Base-by-base conservation (phyloP, 2,888 invertebrate genomes). In the Cryptus armator region DNA sequence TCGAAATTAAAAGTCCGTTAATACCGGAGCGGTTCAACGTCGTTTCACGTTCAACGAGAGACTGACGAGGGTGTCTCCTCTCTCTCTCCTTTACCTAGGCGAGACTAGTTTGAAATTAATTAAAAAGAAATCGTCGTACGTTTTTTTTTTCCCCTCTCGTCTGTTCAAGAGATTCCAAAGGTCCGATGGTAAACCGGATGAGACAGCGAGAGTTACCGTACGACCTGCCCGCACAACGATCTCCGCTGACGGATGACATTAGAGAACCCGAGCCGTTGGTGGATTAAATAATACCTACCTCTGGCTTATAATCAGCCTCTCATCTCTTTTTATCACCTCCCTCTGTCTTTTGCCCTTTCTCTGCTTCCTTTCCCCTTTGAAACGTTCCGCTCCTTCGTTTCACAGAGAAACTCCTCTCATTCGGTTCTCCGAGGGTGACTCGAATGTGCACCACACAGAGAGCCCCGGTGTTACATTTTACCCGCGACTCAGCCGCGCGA, bases 1-100 rank as follows among this genome's bases (percentile, higher is more conserved):
- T 79, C 56, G 78, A 78, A 81, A 53, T 85, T 85, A 85, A 82
- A 85, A 83, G 81, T 75, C 77, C 78, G 82, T 82, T 85, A 83
- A 83, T 81, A 75, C 83, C 53, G 53, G 19, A 53, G 53, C 53
- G 19, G 16, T 53, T 53, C 53, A 53, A 53, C 53, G 53, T 53
- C 53, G 16, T 19, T 19, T 62, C 44, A 68, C 37, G n/a, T 76
- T 59, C 37, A 46, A 43, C 51, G 75, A 51, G 72, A 67, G 71
- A 48, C 56, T 72, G 78, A 83, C 79, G 75, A 24, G 59, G 74
- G n/a, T 66, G 44, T 74, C 77, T 74, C 68, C 53, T 24, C 37
- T 56, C 56, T 10, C 10, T 56, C 53, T 24, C 37, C 56, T 37
- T 9, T 37, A 19, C 19, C 56, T 4, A 14, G 46, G 29, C 43